phyloP scores from a whole-genome alignment of 92 coral and sea anemone species.

The Phenganax marumi region DNA sequence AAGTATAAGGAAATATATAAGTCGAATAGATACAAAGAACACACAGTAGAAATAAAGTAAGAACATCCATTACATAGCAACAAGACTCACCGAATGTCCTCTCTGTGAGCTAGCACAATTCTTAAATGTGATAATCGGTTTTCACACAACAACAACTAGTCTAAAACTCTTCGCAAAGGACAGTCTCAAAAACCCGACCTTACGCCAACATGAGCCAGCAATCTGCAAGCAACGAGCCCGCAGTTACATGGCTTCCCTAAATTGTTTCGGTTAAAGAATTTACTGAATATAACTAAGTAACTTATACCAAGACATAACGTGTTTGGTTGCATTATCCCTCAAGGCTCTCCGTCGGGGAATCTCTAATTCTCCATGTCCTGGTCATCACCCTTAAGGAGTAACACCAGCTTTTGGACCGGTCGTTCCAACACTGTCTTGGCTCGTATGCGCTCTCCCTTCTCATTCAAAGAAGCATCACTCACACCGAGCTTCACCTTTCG shows the following conservation, averaged over 20 bases:
- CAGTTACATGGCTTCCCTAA: constrained; percentile 49
- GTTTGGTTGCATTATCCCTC: neutral
- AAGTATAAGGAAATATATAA: no score
- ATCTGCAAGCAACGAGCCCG: no score
- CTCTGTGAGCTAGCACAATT: no score
- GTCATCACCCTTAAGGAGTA: constrained; percentile 1
- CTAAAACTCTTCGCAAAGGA: neutral
- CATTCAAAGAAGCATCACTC: constrained; percentile 18
- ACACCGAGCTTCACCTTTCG: constrained; percentile 40
- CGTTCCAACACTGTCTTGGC: constrained; percentile 39
- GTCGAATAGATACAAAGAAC: no score
- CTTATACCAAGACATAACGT: neutral
- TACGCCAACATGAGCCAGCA: no score
- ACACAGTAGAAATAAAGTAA: no score
- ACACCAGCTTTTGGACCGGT: constrained; percentile 54
- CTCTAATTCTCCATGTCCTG: constrained; percentile 31
- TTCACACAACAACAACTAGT: no score
- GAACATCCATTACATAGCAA: no score
- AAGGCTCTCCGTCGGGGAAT: constrained; percentile 58
- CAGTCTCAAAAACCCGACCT: no score
- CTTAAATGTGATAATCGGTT: no score
- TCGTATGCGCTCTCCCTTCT: constrained; percentile 21
- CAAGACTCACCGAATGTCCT: no score
- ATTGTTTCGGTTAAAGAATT: constrained; percentile 8
- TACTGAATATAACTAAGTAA: no score